phyloP scores from a whole-genome alignment of 2,888 invertebrate genomes.

The Hedya salicella region DNA sequence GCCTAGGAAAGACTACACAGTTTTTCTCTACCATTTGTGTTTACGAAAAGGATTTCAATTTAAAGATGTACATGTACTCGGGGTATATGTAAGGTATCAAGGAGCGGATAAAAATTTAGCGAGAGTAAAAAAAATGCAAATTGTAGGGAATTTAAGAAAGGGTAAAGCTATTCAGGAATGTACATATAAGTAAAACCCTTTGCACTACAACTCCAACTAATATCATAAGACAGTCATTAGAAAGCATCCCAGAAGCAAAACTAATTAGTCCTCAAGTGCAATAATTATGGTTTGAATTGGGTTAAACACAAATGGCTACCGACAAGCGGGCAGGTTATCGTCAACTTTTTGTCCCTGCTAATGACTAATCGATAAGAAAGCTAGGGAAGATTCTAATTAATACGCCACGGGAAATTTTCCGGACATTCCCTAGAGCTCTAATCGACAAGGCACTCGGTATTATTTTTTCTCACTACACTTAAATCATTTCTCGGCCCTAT shows the following conservation, averaged over 20 bases:
- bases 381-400: conserved; percentile 38
- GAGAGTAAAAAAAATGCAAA: no score
- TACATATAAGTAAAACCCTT: no score
- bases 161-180: no score
- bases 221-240: not conserved
- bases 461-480: conserved; percentile 60
- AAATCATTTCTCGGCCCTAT: conserved; percentile 68
- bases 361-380: conserved; percentile 41
- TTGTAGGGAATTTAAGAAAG: no score
- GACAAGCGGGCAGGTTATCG: conserved; percentile 6
- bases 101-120: no score
- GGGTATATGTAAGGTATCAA: no score
- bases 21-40: no score
- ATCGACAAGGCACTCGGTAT: conserved; percentile 35
- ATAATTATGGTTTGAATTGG: conserved; percentile 30
- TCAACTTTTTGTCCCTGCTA: conserved; percentile 27
- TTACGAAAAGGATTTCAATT: no score
- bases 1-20: no score
- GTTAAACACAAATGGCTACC: conserved; percentile 26
- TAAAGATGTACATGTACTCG: no score
- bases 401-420: conserved; percentile 38
- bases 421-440: conserved; percentile 35
- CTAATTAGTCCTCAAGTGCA: conserved; percentile 19
- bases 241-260: conserved; percentile 16
- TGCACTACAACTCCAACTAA: no score